phyloP scores from a whole-genome alignment of 2,797 vertebrate species.

The Pangasius djambal region DNA sequence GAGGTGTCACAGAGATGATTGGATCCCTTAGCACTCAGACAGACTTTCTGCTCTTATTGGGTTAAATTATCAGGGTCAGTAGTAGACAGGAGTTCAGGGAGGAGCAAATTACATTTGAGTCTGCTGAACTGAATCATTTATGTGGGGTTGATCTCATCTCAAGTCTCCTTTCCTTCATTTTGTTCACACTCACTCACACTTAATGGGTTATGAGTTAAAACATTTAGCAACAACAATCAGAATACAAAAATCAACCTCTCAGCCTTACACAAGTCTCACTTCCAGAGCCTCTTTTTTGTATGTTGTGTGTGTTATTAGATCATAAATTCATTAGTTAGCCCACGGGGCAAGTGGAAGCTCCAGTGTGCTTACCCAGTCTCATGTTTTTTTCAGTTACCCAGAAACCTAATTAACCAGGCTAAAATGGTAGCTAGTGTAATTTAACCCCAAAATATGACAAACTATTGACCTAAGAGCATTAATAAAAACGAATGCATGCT shows the following conservation, averaged over 20 bases:
- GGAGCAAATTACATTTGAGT: slow-evolving; percentile 48
- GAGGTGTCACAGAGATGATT: background rate
- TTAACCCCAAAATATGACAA: background rate
- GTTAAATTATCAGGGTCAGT: slow-evolving; percentile 34
- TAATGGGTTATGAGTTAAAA: background rate
- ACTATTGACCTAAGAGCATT: background rate
- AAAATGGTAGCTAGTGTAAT: background rate
- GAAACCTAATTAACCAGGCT: background rate
- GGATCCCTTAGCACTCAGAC: slow-evolving; percentile 7
- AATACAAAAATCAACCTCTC: background rate
- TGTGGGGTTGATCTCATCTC: slow-evolving; percentile 45
- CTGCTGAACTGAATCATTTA: slow-evolving; percentile 52
- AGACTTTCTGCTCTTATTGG: slow-evolving; percentile 11
- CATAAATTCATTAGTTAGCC: background rate
- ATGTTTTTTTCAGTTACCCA: background rate
- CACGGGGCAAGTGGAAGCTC: background rate
- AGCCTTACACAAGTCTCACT: background rate
- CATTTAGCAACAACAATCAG: background rate
- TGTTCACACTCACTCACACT: slow-evolving; percentile 21
- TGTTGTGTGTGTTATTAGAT: background rate
- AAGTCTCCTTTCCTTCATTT: slow-evolving; percentile 33
- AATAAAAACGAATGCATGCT: background rate
- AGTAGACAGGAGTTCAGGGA: slow-evolving; percentile 43
- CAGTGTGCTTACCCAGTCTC: background rate
- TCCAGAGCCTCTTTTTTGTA: background rate